Evolutionary conservation across 1,140 invertebrate species (phyloP), one percentile per base, ranked within the genome.

Genomic region (Drosophila tani): DNA sequence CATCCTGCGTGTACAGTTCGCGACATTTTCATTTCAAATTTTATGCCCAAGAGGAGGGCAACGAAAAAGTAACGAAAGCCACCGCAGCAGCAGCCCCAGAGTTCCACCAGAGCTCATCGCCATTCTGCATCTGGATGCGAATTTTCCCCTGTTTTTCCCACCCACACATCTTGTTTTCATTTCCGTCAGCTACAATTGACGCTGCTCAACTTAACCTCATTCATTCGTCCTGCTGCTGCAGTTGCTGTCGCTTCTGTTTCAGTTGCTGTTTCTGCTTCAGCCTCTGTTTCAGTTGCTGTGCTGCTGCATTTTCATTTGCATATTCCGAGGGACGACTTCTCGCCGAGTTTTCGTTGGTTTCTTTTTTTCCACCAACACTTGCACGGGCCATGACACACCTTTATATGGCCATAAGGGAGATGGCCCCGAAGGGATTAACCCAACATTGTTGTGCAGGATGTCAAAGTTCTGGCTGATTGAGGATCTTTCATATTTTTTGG

Each of bases 11-110:
- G 71, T 78, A 75, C 57, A 80, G 63, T 68, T 79, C 78, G 85
- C 85, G 85, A 90, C 85, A 90, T 90, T 90, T 90, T 90, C 86
- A 90, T 90, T 90, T 90, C 81, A 90, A 78, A 85, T 90, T 90
- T 90, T 90, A 90, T 90, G 85, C 85, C 85, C 85, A 76, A 79
- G 80, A 90, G 85, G 75, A 75, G 75, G 47, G 56, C 51, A 66
- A 86, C 68, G 53, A 87, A 82, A 79, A 79, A 81, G 84, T 84
- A 88, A 56, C 53, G 35, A 56, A 82, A 85, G 68, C 69, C 82
- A 69, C 64, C 43, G 14, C 60, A 63, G 15, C 29, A 45, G 27
- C 41, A 32, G 19, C 38, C 17, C 55, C 40, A 19, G 32, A 19
- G 51, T 24, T 12, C 7, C 43, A 38, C n/a, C 27, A 35, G 27